Percentiles rank a stretch among this genome's conserved stretches.
phyloP scores from a whole-genome alignment of 2,113 vertebrate species.

The Toxostoma redivivum region DNA sequence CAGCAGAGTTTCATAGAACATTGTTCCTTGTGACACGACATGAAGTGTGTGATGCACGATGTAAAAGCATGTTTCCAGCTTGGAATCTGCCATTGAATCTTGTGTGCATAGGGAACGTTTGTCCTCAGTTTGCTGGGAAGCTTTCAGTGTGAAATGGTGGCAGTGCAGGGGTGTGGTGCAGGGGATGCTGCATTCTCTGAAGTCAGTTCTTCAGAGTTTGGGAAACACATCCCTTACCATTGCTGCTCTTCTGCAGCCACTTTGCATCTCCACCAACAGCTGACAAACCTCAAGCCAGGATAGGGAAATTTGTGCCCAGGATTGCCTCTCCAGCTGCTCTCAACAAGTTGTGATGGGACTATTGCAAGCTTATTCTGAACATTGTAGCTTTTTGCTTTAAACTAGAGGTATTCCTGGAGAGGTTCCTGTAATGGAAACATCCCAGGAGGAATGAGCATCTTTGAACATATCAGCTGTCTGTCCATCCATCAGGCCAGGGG shows the following conservation, averaged over 20 bases:
- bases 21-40: background rate
- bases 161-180: background rate
- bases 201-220: background rate
- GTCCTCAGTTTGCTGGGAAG: background rate
- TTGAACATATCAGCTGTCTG: background rate
- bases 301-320: background rate
- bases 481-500: background rate
- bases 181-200: background rate
- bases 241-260: background rate
- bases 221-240: accelerated
- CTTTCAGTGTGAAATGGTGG: background rate
- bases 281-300: background rate
- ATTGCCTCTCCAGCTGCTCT: background rate
- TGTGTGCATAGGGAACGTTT: background rate
- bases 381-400: background rate
- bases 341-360: background rate
- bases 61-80: background rate
- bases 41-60: background rate
- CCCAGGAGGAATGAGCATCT: background rate
- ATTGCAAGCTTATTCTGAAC: background rate
- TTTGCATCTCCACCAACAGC: background rate
- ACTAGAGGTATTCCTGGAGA: background rate
- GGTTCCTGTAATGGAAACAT: background rate
- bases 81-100: background rate
- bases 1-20: background rate